Percentiles rank a stretch among this genome's conserved stretches.
These are phyloP conservation scores for Gortyna flavago DNA, from an alignment of 2,888 invertebrate species.

Conservation along the genomic window DNA sequence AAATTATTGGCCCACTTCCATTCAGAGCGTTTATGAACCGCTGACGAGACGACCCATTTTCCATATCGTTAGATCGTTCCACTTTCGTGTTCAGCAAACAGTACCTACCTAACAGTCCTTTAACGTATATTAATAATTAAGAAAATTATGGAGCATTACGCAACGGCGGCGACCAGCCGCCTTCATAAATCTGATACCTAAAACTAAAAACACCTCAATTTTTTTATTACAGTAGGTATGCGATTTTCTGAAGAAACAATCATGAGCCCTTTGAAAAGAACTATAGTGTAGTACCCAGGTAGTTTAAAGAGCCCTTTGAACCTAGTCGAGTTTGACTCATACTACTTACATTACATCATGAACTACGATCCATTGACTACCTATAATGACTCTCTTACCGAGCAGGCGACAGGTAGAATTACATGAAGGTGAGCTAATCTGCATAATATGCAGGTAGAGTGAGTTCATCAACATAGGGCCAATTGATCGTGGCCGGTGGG, in stretches of 20 bases:
- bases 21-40: slow-evolving; percentile 79
- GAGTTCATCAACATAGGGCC: slow-evolving; percentile 82
- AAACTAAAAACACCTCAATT: not conserved
- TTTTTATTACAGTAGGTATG: not conserved
- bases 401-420: slow-evolving; percentile 60
- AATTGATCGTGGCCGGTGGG: slow-evolving; percentile 73
- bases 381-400: slow-evolving; percentile 64
- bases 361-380: slow-evolving; percentile 43
- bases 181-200: slow-evolving; percentile 17
- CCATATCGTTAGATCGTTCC: slow-evolving; percentile 85
- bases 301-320: not conserved
- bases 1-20: slow-evolving; percentile 83
- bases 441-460: slow-evolving; percentile 82
- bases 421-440: slow-evolving; percentile 73
- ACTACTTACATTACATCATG: slow-evolving; percentile 17
- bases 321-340: slow-evolving; percentile 14
- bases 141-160: slow-evolving; percentile 49
- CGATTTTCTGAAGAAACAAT: not conserved
- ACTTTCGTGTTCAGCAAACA: slow-evolving; percentile 78
- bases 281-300: not conserved
- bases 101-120: slow-evolving; percentile 70
- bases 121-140: slow-evolving; percentile 62
- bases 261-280: not conserved
- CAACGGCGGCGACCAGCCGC: not conserved
- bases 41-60: slow-evolving; percentile 83